Conservation (phyloP, 2,113 vertebrate species). For the Spea bombifrons region DNA sequence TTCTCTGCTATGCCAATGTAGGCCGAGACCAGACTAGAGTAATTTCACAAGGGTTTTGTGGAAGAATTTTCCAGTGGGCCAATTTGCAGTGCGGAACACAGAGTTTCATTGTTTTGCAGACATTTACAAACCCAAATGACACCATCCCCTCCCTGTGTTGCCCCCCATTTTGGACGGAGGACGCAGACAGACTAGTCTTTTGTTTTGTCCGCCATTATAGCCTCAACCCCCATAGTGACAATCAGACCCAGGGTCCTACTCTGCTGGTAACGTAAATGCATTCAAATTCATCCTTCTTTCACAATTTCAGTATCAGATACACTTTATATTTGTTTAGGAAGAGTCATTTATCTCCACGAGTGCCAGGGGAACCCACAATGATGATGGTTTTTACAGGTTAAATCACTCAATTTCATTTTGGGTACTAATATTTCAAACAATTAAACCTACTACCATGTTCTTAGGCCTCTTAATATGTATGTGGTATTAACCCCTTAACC, state of each 20-base stretch:
- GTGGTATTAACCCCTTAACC: neutral
- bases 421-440: too few relatives aligned
- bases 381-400: too few relatives aligned
- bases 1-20: constrained; percentile 17
- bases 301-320: constrained; percentile 5
- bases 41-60: constrained; percentile 13
- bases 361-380: neutral
- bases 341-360: constrained; percentile 5
- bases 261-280: constrained; percentile 12
- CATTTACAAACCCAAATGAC: constrained; percentile 35
- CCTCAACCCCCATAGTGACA: constrained; percentile 26
- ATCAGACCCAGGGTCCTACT: constrained; percentile 11
- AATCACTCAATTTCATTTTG: too few relatives aligned
- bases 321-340: neutral
- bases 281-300: constrained; percentile 27
- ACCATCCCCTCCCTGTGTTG: constrained; percentile 21
- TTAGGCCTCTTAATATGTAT: neutral
- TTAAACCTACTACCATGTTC: neutral
- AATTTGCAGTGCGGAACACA: constrained; percentile 22
- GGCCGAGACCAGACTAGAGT: constrained; percentile 44
- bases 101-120: constrained; percentile 31
- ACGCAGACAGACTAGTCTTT: constrained; percentile 42
- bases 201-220: constrained; percentile 37
- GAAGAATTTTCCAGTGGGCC: constrained; percentile 41
- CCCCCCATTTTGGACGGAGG: constrained; percentile 22